phyloP scores from a whole-genome alignment of 2,113 vertebrate species.

The Glareola pratincola region DNA sequence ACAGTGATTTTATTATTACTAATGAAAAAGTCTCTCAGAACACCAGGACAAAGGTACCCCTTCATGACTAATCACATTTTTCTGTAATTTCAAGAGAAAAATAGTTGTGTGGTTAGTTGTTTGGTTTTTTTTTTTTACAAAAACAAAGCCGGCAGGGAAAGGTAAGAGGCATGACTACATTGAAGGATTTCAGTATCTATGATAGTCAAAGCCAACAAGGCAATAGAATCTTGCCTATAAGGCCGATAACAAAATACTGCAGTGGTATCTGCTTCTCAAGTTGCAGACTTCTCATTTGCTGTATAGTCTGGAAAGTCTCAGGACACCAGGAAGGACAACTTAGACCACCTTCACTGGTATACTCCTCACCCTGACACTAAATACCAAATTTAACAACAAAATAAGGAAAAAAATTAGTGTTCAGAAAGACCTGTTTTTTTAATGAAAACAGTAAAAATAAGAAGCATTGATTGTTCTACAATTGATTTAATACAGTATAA shows the following conservation, averaged over 20 bases:
- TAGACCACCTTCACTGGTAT: background rate
- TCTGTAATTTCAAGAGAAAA: background rate
- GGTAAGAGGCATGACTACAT: background rate
- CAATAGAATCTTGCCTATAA: background rate
- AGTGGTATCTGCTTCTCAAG: background rate
- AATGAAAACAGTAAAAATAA: background rate
- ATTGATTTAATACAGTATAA: background rate
- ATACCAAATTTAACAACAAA: background rate
- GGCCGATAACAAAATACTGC: background rate
- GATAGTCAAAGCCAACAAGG: background rate
- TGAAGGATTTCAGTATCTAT: background rate
- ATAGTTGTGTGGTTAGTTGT: too few relatives aligned
- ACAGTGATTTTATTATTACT: background rate
- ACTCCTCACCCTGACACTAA: background rate
- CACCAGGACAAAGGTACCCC: background rate
- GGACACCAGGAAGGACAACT: background rate
- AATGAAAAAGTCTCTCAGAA: background rate
- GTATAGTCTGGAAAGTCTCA: background rate
- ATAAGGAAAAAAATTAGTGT: background rate
- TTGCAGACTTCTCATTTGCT: background rate
- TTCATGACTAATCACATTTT: background rate
- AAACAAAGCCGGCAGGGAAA: background rate
- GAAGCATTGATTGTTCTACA: background rate
- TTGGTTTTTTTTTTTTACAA: rapidly evolving
- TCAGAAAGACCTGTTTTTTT: background rate